Base-by-base conservation (phyloP, 92 coral and sea anemone genomes). In the Ricordea florida region DNA sequence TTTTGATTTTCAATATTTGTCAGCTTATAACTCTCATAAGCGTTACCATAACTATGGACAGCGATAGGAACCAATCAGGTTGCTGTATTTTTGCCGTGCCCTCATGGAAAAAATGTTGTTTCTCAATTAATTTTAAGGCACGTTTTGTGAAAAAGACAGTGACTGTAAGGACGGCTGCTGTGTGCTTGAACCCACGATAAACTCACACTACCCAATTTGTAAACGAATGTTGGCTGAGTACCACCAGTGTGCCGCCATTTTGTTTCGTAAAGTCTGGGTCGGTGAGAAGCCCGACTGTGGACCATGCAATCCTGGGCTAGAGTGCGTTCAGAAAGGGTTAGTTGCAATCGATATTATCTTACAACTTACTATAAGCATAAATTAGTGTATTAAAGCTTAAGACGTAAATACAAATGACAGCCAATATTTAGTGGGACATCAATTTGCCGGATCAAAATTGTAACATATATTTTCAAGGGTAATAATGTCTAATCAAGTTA, bases 211-310 rank as follows among this genome's bases (percentile, higher is more conserved):
- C 44, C 79, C 96, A 10, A 81, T 90, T 29, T 90, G 96, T 17
- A 90, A 90, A 32, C 92, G 92, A 4, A 82, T 56, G 48, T 48
- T 90, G 22, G 96, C 62, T 5, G 96, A 90, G 69, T 86, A 90
- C 36, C 96, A 90, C 49, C 96, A 90, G 67, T 90, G 96, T 65
- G 91, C 96, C 1, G 80, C 92, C 2, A 78, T 87, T 11, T 59
- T 90, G 57, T 90, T 82, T 44, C 64, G 96, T 15, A 90, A 90
- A 69, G 72, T 90, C 28, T 90, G 96, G 92, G 65, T 87, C 30
- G 96, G 96, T 38, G 96, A 87, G 21, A 90, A 90, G 70, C 92
- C 96, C 10, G 96, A 87, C 56, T 90, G 92, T 51, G 96, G 90
- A 50, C 90, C 92, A 24, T 82, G 96, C 41, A 76, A 90, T 64